Base-by-base conservation (phyloP, 1,140 invertebrate species). In the Drosophila kanapiae region DNA sequence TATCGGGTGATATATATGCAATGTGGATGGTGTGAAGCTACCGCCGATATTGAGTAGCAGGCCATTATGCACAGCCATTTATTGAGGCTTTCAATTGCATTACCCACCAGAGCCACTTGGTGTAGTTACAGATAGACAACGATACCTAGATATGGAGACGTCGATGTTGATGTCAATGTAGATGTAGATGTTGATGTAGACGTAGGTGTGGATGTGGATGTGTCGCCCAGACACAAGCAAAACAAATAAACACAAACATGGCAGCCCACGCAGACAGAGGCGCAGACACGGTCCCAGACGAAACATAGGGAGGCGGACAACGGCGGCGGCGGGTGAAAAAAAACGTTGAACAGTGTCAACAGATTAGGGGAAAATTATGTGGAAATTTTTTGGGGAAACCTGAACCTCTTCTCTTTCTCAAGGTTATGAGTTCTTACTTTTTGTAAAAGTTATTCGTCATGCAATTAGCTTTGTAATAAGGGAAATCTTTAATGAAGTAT, bases 1-100 rank as follows among this genome's bases (percentile, higher is more conserved):
- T 69, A 67, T 70, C 18, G 62, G 23, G 48, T 54, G 9, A 54
- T 84, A 69, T 81, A 53, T 69, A 38, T 16, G 18, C 23, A 13
- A 16, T 37, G 27, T 62, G 33, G 33, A 69, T 65, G 48, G 31
- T 43, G 67, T 16, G 6, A 45, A 74, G 43, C 48, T 54, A 77
- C 54, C 58, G 48, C 48, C 67, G 67, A 54, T 78, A 78, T 75
- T 78, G 70, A 79, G 77, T 78, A 78, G 33, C 72, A 71, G 56
- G 77, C 78, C 82, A 85, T 85, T 85, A 85, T 85, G 74, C 82
- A 80, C 58, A 63, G 63, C 78, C 83, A 82, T 82, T 85, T 84
- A 72, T 77, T 84, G 81, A 70, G 81, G 67, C 76, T 76, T 83
- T 75, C 80, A 65, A 74, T 74, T 69, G 80, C 80, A 81, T 77